These are phyloP conservation scores for Eulemur coronatus DNA, from an alignment of 2,797 vertebrate species.

Conservation along the genomic window DNA sequence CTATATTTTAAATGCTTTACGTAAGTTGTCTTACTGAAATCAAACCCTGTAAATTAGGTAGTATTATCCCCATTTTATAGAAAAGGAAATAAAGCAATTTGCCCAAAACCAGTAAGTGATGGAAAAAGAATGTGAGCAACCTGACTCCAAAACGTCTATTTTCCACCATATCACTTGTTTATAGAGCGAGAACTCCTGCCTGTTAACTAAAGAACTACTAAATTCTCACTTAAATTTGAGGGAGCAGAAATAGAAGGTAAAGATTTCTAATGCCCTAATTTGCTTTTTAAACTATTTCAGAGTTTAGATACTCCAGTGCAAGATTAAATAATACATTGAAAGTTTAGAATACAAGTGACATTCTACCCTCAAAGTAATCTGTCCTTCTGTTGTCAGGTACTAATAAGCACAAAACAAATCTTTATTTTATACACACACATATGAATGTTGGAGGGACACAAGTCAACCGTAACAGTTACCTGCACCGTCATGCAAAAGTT, in stretches of 20 bases:
- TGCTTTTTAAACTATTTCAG: background rate
- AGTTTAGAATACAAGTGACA: background rate
- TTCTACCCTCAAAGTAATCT: background rate
- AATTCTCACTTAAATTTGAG: background rate
- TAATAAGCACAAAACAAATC: background rate
- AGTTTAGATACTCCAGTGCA: background rate
- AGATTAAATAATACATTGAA: background rate
- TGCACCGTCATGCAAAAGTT: background rate
- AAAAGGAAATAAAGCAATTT: background rate
- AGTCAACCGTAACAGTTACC: background rate
- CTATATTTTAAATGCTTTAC: background rate
- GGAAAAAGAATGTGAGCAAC: background rate
- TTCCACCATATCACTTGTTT: background rate
- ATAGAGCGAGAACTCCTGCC: too few species aligned
- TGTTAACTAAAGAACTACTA: background rate
- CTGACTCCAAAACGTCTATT: background rate
- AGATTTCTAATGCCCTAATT: background rate
- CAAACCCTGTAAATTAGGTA: background rate
- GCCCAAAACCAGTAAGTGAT: background rate
- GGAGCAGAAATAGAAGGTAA: background rate
- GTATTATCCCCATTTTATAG: accelerated
- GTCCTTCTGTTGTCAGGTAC: background rate
- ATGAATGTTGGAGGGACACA: background rate
- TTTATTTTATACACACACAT: background rate
- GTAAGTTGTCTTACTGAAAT: background rate